phyloP scores from a whole-genome alignment of 2,888 invertebrate species.

The Chironomus tentans region DNA sequence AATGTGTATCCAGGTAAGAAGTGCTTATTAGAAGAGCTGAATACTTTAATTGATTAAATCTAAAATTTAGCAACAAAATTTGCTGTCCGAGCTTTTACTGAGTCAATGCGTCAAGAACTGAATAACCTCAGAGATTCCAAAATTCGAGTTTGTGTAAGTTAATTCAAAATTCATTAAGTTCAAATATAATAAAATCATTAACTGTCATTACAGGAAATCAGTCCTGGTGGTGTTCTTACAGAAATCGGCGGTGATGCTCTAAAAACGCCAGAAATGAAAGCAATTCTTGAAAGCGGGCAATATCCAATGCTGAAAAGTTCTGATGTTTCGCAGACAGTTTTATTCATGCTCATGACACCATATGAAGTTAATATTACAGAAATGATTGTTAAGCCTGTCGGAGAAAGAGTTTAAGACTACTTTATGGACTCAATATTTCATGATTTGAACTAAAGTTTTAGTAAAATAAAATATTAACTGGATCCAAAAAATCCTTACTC shows the following conservation, averaged over 20 bases:
- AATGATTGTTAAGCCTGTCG: background rate
- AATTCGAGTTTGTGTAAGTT: background rate
- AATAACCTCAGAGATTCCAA: background rate
- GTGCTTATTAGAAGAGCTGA: too few relatives aligned
- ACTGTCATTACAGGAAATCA: conserved; percentile 36
- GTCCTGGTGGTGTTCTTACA: conserved; percentile 41
- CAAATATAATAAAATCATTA: background rate
- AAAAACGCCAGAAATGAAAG: background rate
- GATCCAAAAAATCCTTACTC: too few relatives aligned
- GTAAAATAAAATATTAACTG: too few relatives aligned
- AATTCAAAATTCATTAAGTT: background rate
- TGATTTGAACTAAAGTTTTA: too few relatives aligned
- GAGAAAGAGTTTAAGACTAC: too few relatives aligned
- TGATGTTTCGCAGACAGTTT: conserved; percentile 34
- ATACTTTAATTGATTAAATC: background rate
- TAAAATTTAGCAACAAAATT: conserved; percentile 3
- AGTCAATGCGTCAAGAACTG: conserved; percentile 21
- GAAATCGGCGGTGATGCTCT: conserved; percentile 36
- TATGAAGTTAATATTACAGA: conserved; percentile 19
- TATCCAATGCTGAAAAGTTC: background rate
- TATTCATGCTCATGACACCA: conserved; percentile 31
- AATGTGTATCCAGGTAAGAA: conserved; percentile 29
- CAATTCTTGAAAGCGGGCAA: too few relatives aligned
- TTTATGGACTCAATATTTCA: too few relatives aligned
- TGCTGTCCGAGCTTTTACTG: conserved; percentile 12